Conservation (phyloP, 92 coral and sea anemone species). For the Blastomussa wellsi region DNA sequence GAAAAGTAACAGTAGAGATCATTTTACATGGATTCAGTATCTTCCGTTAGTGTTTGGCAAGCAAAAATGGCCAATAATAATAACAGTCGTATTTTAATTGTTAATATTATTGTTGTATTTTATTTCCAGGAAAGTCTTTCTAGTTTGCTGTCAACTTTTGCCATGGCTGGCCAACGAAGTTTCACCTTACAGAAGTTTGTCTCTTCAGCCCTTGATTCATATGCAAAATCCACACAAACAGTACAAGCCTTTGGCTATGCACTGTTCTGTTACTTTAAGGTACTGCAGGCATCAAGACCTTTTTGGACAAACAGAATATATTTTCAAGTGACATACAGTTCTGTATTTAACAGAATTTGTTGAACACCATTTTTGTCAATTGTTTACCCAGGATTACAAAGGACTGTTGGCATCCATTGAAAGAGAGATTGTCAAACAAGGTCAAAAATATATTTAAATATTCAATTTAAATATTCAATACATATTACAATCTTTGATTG, state of each 20-base stretch:
- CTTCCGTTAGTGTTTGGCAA: no score
- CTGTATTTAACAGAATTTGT: not conserved
- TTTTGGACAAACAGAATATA: not conserved
- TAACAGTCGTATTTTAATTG: no score
- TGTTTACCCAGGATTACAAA: conserved; percentile 71
- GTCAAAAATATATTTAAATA: conserved; percentile 10
- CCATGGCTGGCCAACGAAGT: conserved; percentile 64
- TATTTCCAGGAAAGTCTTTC: conserved; percentile 67
- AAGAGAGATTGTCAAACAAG: conserved; percentile 71
- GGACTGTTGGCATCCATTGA: conserved; percentile 73
- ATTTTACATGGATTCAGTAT: no score
- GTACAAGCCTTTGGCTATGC: conserved; percentile 87
- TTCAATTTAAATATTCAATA: no score
- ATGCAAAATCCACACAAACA: conserved; percentile 59
- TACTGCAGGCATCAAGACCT: not conserved
- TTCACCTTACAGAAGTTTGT: conserved; percentile 66
- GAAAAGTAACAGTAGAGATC: no score
- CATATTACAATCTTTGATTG: no score
- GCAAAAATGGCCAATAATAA: no score
- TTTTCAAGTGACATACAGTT: not conserved
- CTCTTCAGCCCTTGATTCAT: conserved; percentile 51
- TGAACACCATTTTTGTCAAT: not conserved
- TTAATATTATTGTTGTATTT: not conserved
- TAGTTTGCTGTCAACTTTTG: conserved; percentile 66
- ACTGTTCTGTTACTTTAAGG: conserved; percentile 73